These are phyloP conservation scores for Odontophorus gujanensis DNA, from an alignment of 2,113 vertebrate species.

Conservation along the genomic window DNA sequence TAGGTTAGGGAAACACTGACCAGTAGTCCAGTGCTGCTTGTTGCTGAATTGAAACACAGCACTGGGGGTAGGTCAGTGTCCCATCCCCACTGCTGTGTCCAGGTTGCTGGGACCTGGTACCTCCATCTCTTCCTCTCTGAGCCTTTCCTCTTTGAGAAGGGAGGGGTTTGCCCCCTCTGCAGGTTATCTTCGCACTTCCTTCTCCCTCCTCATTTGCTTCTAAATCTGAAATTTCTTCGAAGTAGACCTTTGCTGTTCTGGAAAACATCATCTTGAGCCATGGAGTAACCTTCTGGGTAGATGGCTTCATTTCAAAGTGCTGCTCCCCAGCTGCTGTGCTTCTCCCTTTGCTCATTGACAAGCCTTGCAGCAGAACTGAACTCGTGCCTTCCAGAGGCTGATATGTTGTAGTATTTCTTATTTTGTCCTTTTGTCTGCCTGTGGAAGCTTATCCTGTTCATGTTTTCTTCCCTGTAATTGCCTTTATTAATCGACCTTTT, in stretches of 20 bases:
- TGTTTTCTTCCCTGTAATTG: constrained; percentile 6
- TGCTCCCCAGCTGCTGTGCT: background rate
- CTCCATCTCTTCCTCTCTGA: background rate
- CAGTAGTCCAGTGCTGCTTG: background rate
- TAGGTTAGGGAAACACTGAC: background rate
- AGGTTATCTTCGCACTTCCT: background rate
- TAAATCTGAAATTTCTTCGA: background rate
- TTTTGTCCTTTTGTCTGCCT: background rate
- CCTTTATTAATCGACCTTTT: background rate
- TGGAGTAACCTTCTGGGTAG: background rate
- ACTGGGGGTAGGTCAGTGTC: no score
- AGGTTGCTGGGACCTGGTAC: background rate
- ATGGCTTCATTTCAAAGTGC: background rate
- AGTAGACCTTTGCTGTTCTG: background rate
- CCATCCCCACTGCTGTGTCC: accelerated
- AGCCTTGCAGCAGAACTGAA: background rate
- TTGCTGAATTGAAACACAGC: background rate
- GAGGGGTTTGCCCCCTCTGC: background rate
- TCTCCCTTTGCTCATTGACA: background rate
- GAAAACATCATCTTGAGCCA: background rate
- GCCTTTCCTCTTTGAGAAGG: background rate
- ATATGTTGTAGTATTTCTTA: background rate
- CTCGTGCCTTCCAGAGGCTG: background rate
- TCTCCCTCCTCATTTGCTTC: background rate
- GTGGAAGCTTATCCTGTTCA: background rate